phyloP scores from a whole-genome alignment of 1,140 invertebrate genomes.

The Medauroidea extradentata region DNA sequence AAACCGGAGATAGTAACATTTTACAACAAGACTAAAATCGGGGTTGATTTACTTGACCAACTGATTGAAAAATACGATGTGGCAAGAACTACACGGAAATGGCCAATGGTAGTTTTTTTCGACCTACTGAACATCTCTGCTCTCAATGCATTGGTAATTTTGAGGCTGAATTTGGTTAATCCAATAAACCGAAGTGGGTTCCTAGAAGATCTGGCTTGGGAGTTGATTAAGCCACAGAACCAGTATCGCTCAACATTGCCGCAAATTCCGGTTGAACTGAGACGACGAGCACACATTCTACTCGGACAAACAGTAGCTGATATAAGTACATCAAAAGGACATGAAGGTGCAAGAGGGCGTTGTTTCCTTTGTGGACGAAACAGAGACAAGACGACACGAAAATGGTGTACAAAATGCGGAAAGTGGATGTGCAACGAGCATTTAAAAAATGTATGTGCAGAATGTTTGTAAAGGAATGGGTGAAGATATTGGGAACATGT shows the following conservation, averaged over 20 bases:
- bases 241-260: too few species aligned
- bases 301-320: neutral
- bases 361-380: neutral
- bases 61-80: constrained; percentile 23
- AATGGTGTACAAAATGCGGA: neutral
- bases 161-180: neutral
- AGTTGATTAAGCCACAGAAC: constrained; percentile 1
- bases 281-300: neutral
- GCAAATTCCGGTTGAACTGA: neutral
- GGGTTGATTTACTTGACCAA: constrained; percentile 41
- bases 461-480: neutral
- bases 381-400: neutral
- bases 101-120: constrained; percentile 12
- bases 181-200: neutral
- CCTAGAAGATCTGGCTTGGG: neutral
- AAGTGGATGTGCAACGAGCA: neutral
- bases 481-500: too few species aligned
- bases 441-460: neutral
- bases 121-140: constrained; percentile 1
- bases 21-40: constrained; percentile 42
- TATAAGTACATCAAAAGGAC: neutral
- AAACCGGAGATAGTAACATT: constrained; percentile 39
- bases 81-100: constrained; percentile 16
- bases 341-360: neutral
- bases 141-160: constrained; percentile 1